Evolutionary conservation across 2,113 vertebrate genomes (phyloP), one percentile per base, ranked within the genome.

Genomic region (Mugil cephalus): DNA sequence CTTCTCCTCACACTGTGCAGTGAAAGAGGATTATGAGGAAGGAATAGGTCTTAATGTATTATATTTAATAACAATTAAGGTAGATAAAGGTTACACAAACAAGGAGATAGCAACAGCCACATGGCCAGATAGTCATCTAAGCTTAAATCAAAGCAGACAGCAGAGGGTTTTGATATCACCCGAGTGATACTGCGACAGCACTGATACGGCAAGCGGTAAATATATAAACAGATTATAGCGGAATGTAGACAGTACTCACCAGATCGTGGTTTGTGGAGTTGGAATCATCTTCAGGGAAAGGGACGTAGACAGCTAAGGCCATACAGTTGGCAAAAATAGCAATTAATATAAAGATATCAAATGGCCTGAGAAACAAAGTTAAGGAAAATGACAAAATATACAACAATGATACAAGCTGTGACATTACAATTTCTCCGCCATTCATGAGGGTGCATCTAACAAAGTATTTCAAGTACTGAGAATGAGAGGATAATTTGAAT

Each of bases 281-380:
- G 83, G 98, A 99, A 95, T 99, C 98, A 91, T 99, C 98, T 95
- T 96, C 96, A 82, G 98, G 98, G 91, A 99, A 99, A 83, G 98
- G 98, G 92, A 99, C 95, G 91, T 98, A 98, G 93, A 99, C 95
- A 95, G 98, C 98, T 98, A 99, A 98, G 97, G 98, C 98, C 98
- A 99, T 98, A 94, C 98, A 99, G 96, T 99, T 99, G 96, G 98
- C 98, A 98, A 99, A 99, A 96, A 99, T 99, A 94, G 98, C 96
- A 93, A 99, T 93, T 94, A 99, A 94, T 98, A 99, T 99, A 99
- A 99, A 99, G 94, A 98, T 96, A 96, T 99, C 98, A 96, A 99
- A 99, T 94, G 97, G 97, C 96, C 98, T 99, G 95, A 82, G 87
- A 80, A 87, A 19, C 63, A 59, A 70, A 54, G 93, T 98, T 96